Base-by-base conservation (phyloP, 2,113 vertebrate genomes). In the Oncorhynchus gorbuscha region DNA sequence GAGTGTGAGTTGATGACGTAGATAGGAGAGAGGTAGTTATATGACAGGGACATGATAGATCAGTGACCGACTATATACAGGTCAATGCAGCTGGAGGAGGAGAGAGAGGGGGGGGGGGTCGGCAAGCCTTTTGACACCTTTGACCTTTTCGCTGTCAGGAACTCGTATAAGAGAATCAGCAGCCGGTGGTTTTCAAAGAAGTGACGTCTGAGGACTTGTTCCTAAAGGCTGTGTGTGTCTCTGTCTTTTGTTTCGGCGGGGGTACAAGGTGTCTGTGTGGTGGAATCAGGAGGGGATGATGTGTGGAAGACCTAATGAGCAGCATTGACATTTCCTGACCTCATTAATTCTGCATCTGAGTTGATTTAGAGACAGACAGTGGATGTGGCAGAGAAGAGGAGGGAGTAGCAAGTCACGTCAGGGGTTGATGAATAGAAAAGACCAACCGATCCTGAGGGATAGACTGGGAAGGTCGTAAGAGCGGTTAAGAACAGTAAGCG, bases 271-370 rank as follows among this genome's bases (percentile, higher is more conserved):
- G 11, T 61, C 8, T 45, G 14, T 64, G n/a, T 64, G 7, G n/a
- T n/a, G 24, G 16, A 26, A 26, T 64, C 11, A 26, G 20, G n/a
- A 64, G n/a, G 24, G 8, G 7, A 16, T 24, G 12, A 18, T 22
- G 39, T 22, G 69, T 30, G 20, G 6, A 76, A n/a, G 49, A 69
- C 68, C 30, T 45, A 49, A 72, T 35, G n/a, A 76, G 51, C 59
- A 18, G 62, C 32, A 24, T 39, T 72, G 71, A 66, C 64, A n/a
- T 59, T 62, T 49, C 55, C 7, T 55, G 51, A 61, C 22, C 51
- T 74, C 45, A 26, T 71, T 83, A 58, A 79, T 71, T 67, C 59
- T 20, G 67, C 72, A 26, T 73, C 28, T n/a, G 48, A 20, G 24
- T 72, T 76, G 45, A 16, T 35, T 71, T 58, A 51, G 8, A 35